Conservation (phyloP, 2,888 invertebrate species). For the Drosophila paracracens region DNA sequence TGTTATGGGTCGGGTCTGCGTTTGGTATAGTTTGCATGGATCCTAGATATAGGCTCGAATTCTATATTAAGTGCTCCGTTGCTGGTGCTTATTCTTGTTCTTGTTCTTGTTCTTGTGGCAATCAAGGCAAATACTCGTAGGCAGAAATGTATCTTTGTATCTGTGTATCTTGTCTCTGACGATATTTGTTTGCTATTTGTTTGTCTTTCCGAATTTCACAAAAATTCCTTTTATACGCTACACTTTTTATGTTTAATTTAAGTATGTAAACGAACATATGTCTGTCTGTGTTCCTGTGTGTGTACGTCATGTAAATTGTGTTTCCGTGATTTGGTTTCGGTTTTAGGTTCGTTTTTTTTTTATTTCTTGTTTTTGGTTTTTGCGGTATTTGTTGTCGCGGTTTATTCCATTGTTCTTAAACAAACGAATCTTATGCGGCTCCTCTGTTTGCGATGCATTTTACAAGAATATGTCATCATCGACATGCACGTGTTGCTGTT, state of each 20-base stretch:
- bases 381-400: conserved; percentile 74
- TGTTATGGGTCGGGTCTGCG: conserved; percentile 5
- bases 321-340: conserved; percentile 55
- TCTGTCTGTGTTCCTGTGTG: conserved; percentile 28
- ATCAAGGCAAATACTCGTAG: conserved; percentile 58
- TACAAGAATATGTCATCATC: conserved; percentile 57
- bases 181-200: conserved; percentile 57
- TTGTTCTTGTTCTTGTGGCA: conserved; percentile 26
- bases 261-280: conserved; percentile 56
- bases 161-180: conserved; percentile 44
- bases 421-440: conserved; percentile 53
- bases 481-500: conserved; percentile 51
- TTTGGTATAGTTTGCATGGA: conserved; percentile 28
- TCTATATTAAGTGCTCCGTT: conserved; percentile 53
- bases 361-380: conserved; percentile 41
- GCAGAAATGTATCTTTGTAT: conserved; percentile 44
- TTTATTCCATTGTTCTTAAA: conserved; percentile 63
- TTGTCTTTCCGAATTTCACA: conserved; percentile 76
- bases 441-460: conserved; percentile 64
- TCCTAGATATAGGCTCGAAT: conserved; percentile 60
- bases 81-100: conserved; percentile 7
- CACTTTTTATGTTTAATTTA: conserved; percentile 71
- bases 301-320: conserved; percentile 46
- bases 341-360: conserved; percentile 18
- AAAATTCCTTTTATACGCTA: conserved; percentile 70